These are phyloP conservation scores for Drosophila trapezifrons DNA, from an alignment of 1,140 invertebrate species.

Conservation along the genomic window DNA sequence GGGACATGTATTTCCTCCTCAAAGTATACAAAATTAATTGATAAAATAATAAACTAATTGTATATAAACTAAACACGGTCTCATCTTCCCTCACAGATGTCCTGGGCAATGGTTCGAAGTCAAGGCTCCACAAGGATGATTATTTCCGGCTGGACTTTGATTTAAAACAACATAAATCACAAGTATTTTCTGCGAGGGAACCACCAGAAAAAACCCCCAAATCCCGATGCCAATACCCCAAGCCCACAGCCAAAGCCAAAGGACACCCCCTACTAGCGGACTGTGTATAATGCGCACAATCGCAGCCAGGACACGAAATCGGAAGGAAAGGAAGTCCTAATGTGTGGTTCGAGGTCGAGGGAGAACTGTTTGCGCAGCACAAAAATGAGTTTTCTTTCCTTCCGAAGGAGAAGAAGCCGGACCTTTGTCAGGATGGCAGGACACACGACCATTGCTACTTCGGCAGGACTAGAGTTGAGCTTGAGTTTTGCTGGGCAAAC, in stretches of 20 bases:
- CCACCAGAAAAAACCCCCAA: slow-evolving; percentile 11
- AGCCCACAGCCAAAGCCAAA: not conserved
- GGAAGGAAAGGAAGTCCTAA: slow-evolving; percentile 56
- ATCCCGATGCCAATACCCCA: not conserved
- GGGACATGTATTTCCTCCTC: too few relatives aligned
- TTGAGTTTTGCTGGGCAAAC: slow-evolving; percentile 61
- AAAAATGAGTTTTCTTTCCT: slow-evolving; percentile 66
- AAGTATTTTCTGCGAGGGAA: slow-evolving; percentile 40
- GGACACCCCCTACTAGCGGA: slow-evolving; percentile 18
- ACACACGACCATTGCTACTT: slow-evolving; percentile 54
- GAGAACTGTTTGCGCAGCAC: slow-evolving; percentile 62
- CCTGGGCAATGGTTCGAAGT: slow-evolving; percentile 41
- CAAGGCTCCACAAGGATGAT: slow-evolving; percentile 22
- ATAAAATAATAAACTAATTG: not conserved
- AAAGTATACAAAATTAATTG: not conserved
- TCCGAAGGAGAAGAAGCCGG: slow-evolving; percentile 11
- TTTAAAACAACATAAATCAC: slow-evolving; percentile 71
- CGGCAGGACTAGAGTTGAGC: slow-evolving; percentile 35
- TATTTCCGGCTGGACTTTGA: slow-evolving; percentile 30
- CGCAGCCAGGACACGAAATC: slow-evolving; percentile 60
- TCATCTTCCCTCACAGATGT: not conserved
- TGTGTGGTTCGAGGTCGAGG: slow-evolving; percentile 32
- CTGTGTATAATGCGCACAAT: slow-evolving; percentile 74
- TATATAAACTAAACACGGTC: not conserved
- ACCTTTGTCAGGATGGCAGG: slow-evolving; percentile 49